Conservation (phyloP, 2,888 invertebrate genomes). For the Athalia cordata region DNA sequence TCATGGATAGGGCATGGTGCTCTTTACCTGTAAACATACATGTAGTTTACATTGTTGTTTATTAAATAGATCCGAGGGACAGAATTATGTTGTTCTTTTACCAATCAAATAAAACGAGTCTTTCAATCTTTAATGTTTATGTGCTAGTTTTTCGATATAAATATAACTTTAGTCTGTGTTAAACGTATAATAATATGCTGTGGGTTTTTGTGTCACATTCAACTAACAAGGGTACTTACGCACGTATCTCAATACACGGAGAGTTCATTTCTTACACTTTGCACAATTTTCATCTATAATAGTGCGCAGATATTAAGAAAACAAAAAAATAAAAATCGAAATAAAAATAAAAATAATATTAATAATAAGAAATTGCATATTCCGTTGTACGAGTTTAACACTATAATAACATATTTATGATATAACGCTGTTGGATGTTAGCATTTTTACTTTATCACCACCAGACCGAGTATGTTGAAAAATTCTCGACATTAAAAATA, state of each 20-base stretch:
- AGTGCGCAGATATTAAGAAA: not conserved
- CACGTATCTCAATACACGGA: too few relatives aligned
- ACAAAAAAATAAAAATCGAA: not conserved
- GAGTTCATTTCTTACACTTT: not conserved
- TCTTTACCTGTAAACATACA: too few relatives aligned
- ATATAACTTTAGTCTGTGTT: conserved; percentile 65
- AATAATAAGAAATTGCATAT: too few relatives aligned
- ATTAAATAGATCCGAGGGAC: conserved; percentile 57
- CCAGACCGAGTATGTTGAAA: conserved; percentile 4
- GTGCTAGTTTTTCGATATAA: conserved; percentile 67
- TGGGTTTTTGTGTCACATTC: not conserved
- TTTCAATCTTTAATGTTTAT: conserved; percentile 53
- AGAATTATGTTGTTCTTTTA: conserved; percentile 52
- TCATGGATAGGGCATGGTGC: too few relatives aligned
- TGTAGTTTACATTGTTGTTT: conserved; percentile 55
- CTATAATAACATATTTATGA: too few relatives aligned
- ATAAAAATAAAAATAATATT: not conserved
- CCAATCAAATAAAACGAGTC: conserved; percentile 63
- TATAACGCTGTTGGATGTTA: too few relatives aligned
- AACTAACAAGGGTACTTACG: too few relatives aligned
- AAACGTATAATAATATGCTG: conserved; percentile 22
- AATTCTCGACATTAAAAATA: conserved; percentile 1
- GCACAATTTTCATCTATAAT: not conserved
- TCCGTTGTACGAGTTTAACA: too few relatives aligned
- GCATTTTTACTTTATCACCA: not conserved